Evolutionary conservation across 2,797 vertebrate genomes (phyloP).

Genomic region (Myotis daubentonii): DNA sequence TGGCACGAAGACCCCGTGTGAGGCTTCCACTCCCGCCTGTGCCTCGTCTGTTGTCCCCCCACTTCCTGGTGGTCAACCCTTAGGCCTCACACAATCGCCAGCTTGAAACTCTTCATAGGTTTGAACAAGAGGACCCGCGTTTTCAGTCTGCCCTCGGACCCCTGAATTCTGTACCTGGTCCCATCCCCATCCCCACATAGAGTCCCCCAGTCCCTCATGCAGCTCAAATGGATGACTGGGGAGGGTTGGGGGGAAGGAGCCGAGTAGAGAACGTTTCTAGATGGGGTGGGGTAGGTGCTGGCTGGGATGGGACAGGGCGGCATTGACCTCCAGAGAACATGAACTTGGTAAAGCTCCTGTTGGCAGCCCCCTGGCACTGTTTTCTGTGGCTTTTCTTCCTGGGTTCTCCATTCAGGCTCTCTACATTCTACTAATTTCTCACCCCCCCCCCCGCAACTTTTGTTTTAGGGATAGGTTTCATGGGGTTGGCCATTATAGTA

Average conservation of each 20-base stretch:
- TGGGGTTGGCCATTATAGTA: too few species aligned
- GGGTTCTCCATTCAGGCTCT: neutral
- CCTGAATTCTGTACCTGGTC: neutral
- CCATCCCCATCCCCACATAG: accelerated
- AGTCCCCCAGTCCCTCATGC: accelerated
- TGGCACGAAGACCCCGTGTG: accelerated
- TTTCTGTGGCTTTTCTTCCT: neutral
- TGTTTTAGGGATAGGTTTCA: too few species aligned
- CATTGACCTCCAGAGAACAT: neutral
- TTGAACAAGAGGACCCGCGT: neutral
- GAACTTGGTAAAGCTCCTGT: neutral
- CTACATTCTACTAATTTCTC: neutral
- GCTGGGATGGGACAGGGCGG: neutral
- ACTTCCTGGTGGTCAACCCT: neutral
- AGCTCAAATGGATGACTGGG: neutral
- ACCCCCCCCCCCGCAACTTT: too few species aligned
- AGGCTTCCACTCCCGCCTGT: neutral
- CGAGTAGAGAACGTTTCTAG: neutral
- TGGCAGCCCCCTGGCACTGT: neutral
- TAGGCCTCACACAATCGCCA: neutral
- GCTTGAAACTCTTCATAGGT: neutral
- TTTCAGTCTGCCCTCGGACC: neutral
- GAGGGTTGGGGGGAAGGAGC: neutral
- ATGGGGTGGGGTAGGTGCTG: neutral
- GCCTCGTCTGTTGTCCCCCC: neutral